Evolutionary conservation across 1,140 invertebrate species (phyloP).

Genomic region (Trichoplusia ni): DNA sequence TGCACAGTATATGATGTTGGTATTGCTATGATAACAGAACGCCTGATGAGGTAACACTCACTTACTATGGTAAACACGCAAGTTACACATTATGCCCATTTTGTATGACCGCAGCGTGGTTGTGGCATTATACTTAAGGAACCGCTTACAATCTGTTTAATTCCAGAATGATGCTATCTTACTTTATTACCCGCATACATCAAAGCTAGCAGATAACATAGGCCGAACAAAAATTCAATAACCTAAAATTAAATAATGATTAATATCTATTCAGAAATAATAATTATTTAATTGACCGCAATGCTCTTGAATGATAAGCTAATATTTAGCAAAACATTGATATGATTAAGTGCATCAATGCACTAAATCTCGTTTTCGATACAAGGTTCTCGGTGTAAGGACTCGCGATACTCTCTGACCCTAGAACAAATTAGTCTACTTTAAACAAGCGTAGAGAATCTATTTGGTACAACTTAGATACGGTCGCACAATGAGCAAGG

Average conservation of each 20-base stretch:
- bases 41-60: neutral
- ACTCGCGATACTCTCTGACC: slow-evolving; percentile 41
- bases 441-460: slow-evolving; percentile 31
- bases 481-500: slow-evolving; percentile 8
- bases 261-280: neutral
- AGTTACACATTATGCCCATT: neutral
- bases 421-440: slow-evolving; percentile 34
- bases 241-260: too few species aligned
- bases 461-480: slow-evolving; percentile 25
- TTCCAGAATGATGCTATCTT: neutral
- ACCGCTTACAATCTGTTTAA: neutral
- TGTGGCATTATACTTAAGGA: neutral
- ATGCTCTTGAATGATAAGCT: slow-evolving; percentile 27
- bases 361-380: slow-evolving; percentile 26
- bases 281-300: slow-evolving; percentile 14
- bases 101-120: neutral
- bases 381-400: slow-evolving; percentile 38
- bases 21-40: neutral
- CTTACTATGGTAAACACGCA: neutral
- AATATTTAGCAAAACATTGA: slow-evolving; percentile 16
- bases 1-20: neutral
- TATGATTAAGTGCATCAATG: slow-evolving; percentile 27
- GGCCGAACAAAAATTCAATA: too few species aligned
- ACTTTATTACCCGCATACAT: too few species aligned
- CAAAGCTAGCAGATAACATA: too few species aligned